These are phyloP conservation scores for Himalopsyche tibetana DNA, from an alignment of 2,888 invertebrate genomes.

Conservation along the genomic window DNA sequence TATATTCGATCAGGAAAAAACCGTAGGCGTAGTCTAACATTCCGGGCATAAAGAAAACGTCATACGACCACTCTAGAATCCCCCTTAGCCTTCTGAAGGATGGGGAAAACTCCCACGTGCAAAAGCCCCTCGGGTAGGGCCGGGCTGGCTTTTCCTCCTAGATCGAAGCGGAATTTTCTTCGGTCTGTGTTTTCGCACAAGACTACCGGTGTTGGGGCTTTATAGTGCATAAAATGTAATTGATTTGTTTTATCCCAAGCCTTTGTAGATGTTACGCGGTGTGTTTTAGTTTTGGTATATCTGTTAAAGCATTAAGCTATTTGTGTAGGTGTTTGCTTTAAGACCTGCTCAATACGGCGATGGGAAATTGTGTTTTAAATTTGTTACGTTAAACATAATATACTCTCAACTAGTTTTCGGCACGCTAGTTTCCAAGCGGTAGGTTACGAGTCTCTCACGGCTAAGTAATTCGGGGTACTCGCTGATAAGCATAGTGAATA, in stretches of 20 bases:
- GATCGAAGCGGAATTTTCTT: neutral
- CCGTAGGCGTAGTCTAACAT: neutral
- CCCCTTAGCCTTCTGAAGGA: neutral
- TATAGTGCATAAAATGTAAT: constrained; percentile 19
- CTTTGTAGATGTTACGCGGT: constrained; percentile 7
- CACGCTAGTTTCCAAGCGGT: no score
- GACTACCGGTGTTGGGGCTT: neutral
- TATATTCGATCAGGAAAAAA: neutral
- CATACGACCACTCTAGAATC: neutral
- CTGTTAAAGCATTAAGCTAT: neutral
- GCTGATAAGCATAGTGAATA: no score
- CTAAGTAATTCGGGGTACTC: no score
- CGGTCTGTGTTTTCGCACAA: neutral
- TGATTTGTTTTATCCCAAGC: constrained; percentile 5
- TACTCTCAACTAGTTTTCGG: no score
- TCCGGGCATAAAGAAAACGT: constrained; percentile 5
- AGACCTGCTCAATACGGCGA: no score
- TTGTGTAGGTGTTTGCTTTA: no score
- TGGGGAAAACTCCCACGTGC: neutral
- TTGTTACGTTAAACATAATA: no score
- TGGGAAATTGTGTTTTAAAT: no score
- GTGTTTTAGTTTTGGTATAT: neutral
- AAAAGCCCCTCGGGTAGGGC: neutral
- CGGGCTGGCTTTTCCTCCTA: neutral
- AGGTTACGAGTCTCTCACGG: no score